A percentile compares a stretch with the other conserved stretches of the same genome.
phyloP scores from a whole-genome alignment of 2,113 vertebrate species.

The Panurus biarmicus region DNA sequence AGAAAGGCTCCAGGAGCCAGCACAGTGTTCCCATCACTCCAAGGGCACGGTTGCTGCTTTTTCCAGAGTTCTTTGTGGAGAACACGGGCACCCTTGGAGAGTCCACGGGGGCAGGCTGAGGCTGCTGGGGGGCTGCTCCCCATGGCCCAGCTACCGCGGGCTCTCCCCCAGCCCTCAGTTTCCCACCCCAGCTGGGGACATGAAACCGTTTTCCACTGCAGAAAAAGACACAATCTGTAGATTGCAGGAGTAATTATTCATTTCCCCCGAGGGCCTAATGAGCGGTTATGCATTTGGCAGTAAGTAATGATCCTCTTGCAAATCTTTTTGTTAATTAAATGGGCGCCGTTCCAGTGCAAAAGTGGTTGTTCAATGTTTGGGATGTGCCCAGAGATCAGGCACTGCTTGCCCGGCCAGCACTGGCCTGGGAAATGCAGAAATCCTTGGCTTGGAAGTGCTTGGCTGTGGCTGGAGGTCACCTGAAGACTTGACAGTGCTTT shows the following conservation, averaged over 20 bases:
- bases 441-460: background rate
- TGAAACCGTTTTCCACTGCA: background rate
- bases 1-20: background rate
- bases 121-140: background rate
- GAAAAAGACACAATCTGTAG: background rate
- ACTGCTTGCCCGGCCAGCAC: background rate
- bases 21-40: fast-evolving
- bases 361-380: background rate
- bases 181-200: background rate
- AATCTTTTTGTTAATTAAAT: slow-evolving; percentile 42
- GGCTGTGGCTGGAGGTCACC: background rate
- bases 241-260: background rate
- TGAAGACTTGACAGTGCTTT: background rate
- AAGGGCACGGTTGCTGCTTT: fast-evolving
- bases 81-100: fast-evolving
- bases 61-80: background rate
- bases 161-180: fast-evolving
- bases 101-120: fast-evolving
- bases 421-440: background rate
- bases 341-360: background rate
- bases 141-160: background rate
- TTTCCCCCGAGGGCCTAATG: background rate
- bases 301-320: background rate
- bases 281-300: background rate
- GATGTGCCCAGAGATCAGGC: background rate